Conservation (phyloP, 2,888 invertebrate genomes). For the Lycophotia porphyrea region DNA sequence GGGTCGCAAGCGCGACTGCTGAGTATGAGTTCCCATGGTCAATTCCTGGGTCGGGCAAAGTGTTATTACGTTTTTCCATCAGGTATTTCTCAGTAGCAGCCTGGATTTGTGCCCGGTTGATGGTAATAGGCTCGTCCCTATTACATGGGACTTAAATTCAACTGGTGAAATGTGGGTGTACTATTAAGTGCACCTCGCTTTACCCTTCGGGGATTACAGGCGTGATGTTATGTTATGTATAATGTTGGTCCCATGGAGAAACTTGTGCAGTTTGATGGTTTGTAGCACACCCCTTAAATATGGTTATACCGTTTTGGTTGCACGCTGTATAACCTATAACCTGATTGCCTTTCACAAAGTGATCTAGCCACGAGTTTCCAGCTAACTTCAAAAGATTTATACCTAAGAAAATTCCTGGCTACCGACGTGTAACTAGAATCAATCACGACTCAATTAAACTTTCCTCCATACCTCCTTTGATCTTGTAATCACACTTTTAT, state of each 20-base stretch:
- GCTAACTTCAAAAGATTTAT: slow-evolving; percentile 11
- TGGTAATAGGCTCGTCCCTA: no score
- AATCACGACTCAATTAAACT: slow-evolving; percentile 22
- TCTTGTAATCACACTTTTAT: slow-evolving; percentile 11
- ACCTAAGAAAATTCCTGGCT: neutral
- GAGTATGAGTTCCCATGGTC: neutral
- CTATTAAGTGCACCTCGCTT: neutral
- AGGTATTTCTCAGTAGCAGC: neutral
- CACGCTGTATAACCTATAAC: neutral
- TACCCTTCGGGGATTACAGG: neutral
- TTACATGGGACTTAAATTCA: no score
- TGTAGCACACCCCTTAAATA: neutral
- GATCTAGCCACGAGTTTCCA: neutral
- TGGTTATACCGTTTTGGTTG: neutral
- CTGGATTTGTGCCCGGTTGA: neutral
- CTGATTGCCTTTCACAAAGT: slow-evolving; percentile 9
- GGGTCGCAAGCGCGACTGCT: no score
- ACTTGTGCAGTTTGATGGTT: neutral
- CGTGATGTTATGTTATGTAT: neutral
- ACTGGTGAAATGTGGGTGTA: no score
- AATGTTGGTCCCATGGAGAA: neutral
- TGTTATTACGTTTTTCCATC: neutral
- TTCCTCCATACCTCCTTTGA: slow-evolving; percentile 12
- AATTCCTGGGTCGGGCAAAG: neutral
- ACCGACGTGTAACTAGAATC: slow-evolving; percentile 21